Percentiles rank a stretch among this genome's conserved stretches.
Evolutionary conservation across 1,140 invertebrate species (phyloP).

Genomic region (Microplitis demolitor): DNA sequence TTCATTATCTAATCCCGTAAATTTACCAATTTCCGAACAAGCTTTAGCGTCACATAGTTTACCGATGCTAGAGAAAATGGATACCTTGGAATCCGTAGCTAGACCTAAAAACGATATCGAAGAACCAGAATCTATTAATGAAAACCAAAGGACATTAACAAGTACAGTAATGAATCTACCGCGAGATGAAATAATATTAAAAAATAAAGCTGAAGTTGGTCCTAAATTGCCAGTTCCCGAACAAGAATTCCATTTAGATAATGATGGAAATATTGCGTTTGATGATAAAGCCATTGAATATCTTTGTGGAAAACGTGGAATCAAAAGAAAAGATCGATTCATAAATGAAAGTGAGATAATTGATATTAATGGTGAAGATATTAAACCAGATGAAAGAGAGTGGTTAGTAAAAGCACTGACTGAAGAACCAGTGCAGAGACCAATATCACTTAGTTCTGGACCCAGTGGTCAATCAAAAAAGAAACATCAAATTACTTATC

Average conservation of each 20-base stretch:
- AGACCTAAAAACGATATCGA: neutral
- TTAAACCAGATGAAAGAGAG: slow-evolving; percentile 77
- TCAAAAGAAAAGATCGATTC: slow-evolving; percentile 58
- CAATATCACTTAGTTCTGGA: slow-evolving; percentile 49
- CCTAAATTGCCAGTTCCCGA: slow-evolving; percentile 59
- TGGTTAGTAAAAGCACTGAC: slow-evolving; percentile 83
- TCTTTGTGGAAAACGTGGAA: slow-evolving; percentile 59
- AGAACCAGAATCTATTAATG: neutral
- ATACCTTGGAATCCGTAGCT: neutral
- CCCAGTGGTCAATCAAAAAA: slow-evolving; percentile 55
- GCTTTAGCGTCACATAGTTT: slow-evolving; percentile 20
- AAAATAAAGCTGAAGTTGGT: slow-evolving; percentile 56
- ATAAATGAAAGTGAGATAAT: slow-evolving; percentile 70
- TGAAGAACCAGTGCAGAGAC: slow-evolving; percentile 69
- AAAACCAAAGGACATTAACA: slow-evolving; percentile 25
- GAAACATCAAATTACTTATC: slow-evolving; percentile 96
- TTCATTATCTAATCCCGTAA: slow-evolving; percentile 35
- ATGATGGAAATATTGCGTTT: slow-evolving; percentile 54
- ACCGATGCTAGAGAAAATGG: neutral
- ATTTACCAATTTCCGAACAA: slow-evolving; percentile 2
- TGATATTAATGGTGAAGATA: slow-evolving; percentile 83
- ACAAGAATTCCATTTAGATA: slow-evolving; percentile 58
- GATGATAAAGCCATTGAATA: slow-evolving; percentile 59
- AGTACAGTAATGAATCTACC: slow-evolving; percentile 52
- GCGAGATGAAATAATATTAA: slow-evolving; percentile 53